Conservation (phyloP, 2,888 invertebrate genomes). For the Seira ritae region DNA sequence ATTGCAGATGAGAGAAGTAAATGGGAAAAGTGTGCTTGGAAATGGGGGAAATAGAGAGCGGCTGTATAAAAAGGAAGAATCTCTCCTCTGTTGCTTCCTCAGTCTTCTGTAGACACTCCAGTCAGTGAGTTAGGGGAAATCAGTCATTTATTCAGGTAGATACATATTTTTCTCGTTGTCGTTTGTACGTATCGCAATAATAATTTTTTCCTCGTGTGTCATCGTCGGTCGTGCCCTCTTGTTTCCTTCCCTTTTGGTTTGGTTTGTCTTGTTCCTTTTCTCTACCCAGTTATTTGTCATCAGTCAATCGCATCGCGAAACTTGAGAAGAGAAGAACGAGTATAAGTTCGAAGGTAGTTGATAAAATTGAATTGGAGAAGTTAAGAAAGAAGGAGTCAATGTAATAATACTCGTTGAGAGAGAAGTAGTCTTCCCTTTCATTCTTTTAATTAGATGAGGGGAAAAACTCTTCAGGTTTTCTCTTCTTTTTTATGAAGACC, state of each 20-base stretch:
- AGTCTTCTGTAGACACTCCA: constrained; percentile 48
- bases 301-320: neutral
- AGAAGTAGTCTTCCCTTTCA: neutral
- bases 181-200: neutral
- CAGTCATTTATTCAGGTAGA: neutral
- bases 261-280: neutral
- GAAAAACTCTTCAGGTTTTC: neutral
- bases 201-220: no score
- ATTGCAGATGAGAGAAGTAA: neutral
- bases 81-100: constrained; percentile 28
- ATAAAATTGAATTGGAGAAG: neutral
- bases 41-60: neutral
- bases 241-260: no score
- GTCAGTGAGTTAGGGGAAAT: neutral
- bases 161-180: neutral
- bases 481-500: neutral
- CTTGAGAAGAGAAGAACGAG: neutral
- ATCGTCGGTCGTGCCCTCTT: no score
- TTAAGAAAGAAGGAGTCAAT: neutral
- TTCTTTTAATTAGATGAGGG: constrained; percentile 19
- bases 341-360: neutral
- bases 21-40: neutral
- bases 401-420: constrained; percentile 2
- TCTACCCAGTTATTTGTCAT: constrained; percentile 2
- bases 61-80: constrained; percentile 49